phyloP scores from a whole-genome alignment of 2,888 invertebrate genomes.

The Melieria picta region DNA sequence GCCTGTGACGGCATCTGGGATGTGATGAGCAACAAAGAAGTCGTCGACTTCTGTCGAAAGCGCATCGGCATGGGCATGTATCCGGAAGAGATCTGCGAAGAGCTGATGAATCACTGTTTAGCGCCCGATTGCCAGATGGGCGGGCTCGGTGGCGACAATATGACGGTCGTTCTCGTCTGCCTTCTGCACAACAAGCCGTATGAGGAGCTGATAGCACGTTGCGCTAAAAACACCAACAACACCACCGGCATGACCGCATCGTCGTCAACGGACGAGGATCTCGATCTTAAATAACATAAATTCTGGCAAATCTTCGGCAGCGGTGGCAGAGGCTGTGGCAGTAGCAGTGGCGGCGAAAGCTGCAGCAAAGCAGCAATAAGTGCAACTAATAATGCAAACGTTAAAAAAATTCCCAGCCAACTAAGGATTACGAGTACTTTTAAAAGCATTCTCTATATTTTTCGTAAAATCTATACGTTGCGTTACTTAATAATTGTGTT shows the following conservation, averaged over 20 bases:
- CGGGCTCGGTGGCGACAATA: conserved; percentile 98
- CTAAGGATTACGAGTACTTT: conserved; percentile 45
- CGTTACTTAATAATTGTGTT: conserved; percentile 51
- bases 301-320: conserved; percentile 5
- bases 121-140: conserved; percentile 98
- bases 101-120: conserved; percentile 91
- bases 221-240: conserved; percentile 46
- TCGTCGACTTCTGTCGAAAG: conserved; percentile 87
- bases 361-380: conserved; percentile 27
- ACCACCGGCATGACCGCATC: conserved; percentile 35
- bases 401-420: conserved; percentile 45
- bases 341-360: conserved; percentile 31
- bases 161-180: conserved; percentile 94
- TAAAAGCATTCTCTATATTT: conserved; percentile 40
- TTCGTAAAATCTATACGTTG: conserved; percentile 44
- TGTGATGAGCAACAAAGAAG: conserved; percentile 94
- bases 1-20: conserved; percentile 99
- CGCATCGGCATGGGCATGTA: conserved; percentile 84
- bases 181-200: conserved; percentile 68
- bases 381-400: conserved; percentile 27
- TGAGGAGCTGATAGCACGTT: conserved; percentile 60
- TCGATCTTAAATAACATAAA: conserved; percentile 45
- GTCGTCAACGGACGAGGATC: conserved; percentile 37
- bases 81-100: conserved; percentile 96
- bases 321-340: background rate